These are phyloP conservation scores for Geothlypis trichas DNA, from an alignment of 2,113 vertebrate genomes.

Conservation along the genomic window DNA sequence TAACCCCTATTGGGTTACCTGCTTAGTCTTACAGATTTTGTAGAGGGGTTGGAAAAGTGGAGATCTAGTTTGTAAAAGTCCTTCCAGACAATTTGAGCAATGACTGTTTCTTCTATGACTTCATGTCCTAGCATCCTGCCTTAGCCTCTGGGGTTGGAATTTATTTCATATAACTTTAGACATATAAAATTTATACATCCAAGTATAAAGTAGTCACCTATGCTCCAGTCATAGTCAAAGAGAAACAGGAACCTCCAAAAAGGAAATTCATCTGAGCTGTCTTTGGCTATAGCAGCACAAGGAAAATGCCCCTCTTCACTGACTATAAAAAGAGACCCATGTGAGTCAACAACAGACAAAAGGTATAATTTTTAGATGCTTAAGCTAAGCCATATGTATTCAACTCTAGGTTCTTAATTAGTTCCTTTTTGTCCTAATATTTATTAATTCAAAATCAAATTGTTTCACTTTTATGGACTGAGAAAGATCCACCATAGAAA, in stretches of 20 bases:
- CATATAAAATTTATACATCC: not conserved
- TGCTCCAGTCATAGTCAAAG: not conserved
- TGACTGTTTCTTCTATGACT: fast-evolving
- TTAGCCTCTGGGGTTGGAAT: not conserved
- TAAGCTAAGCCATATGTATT: not conserved
- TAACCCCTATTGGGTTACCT: not conserved
- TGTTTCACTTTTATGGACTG: not conserved
- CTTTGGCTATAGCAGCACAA: not conserved
- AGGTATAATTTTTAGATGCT: not conserved
- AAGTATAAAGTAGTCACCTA: not conserved
- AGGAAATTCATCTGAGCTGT: not conserved
- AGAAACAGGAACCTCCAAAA: not conserved
- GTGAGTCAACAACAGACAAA: not conserved
- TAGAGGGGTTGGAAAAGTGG: not conserved
- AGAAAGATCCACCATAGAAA: not conserved
- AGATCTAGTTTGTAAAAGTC: not conserved
- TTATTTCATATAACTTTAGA: not conserved
- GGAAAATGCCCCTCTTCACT: not conserved
- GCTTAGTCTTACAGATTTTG: not conserved
- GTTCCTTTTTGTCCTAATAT: not conserved
- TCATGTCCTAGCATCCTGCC: not conserved
- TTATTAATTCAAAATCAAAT: not conserved
- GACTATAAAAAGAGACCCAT: not conserved
- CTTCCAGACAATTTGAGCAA: not conserved
- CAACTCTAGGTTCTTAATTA: not conserved